phyloP scores from a whole-genome alignment of 1,140 invertebrate species.

The Drosophila micromelanica region DNA sequence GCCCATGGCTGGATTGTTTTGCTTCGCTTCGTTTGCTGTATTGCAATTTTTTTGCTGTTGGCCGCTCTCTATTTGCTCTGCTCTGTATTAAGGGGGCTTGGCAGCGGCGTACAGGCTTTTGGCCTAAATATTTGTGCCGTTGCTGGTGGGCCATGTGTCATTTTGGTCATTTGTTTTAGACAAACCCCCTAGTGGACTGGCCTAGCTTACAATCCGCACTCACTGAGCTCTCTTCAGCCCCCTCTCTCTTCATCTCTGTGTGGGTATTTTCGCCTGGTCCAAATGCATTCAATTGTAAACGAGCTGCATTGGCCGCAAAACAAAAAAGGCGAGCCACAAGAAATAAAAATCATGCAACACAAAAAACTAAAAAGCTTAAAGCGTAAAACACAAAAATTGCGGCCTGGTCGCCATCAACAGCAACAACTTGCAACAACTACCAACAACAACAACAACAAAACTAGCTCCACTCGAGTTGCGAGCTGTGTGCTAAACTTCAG shows the following conservation, averaged over 20 bases:
- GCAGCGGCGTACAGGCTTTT: conserved; percentile 22
- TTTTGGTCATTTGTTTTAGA: conserved; percentile 81
- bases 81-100: conserved; percentile 12
- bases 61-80: neutral
- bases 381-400: conserved; percentile 81
- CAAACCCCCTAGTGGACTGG: conserved; percentile 56
- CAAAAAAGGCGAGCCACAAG: neutral
- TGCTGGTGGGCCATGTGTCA: conserved; percentile 64
- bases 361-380: conserved; percentile 67
- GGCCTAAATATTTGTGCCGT: conserved; percentile 59
- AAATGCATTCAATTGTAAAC: conserved; percentile 74
- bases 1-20: conserved; percentile 17
- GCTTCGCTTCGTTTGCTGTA: conserved; percentile 12
- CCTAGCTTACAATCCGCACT: conserved; percentile 14
- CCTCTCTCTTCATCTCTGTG: neutral
- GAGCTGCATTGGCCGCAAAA: conserved; percentile 57
- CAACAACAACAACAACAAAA: conserved; percentile 38
- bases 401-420: conserved; percentile 64
- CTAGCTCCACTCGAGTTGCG: conserved; percentile 63
- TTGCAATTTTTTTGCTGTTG: conserved; percentile 22
- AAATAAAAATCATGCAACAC: conserved; percentile 8
- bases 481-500: conserved; percentile 69
- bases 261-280: neutral
- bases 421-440: conserved; percentile 31
- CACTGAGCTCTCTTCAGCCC: neutral